These are phyloP conservation scores for Philonicus albiceps DNA, from an alignment of 2,888 invertebrate species.

Conservation along the genomic window DNA sequence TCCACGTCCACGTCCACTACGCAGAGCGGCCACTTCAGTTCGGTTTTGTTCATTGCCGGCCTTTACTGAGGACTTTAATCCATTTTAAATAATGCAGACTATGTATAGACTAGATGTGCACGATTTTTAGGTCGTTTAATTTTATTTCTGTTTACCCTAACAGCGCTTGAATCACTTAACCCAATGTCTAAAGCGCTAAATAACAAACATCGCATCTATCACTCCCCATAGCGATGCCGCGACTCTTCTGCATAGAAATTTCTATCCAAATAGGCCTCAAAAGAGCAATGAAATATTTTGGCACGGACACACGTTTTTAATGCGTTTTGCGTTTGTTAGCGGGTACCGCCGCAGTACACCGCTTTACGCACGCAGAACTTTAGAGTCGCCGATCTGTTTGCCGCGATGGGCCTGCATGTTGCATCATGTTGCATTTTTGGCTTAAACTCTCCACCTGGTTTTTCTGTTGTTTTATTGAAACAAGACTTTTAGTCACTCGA, in stretches of 20 bases:
- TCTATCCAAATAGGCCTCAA: constrained; percentile 50
- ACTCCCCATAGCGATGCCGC: background rate
- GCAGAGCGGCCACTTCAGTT: background rate
- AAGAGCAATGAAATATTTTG: constrained; percentile 49
- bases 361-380: background rate
- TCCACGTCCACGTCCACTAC: background rate
- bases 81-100: constrained; percentile 39
- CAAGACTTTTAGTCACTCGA: constrained; percentile 9
- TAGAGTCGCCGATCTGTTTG: background rate
- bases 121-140: constrained; percentile 39
- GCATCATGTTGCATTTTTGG: constrained; percentile 34
- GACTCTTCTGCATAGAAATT: constrained; percentile 23
- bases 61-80: constrained; percentile 15
- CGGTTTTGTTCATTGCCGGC: constrained; percentile 9
- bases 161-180: constrained; percentile 30
- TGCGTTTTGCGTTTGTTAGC: constrained; percentile 26
- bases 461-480: constrained; percentile 5
- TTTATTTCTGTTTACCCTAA: constrained; percentile 27
- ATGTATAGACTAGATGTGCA: constrained; percentile 23
- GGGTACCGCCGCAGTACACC: background rate
- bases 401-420: background rate
- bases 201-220: constrained; percentile 21
- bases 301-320: constrained; percentile 38
- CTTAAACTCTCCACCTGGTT: constrained; percentile 18
- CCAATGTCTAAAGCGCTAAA: constrained; percentile 33